phyloP scores from a whole-genome alignment of 1,140 invertebrate species.

The Sitodiplosis mosellana region DNA sequence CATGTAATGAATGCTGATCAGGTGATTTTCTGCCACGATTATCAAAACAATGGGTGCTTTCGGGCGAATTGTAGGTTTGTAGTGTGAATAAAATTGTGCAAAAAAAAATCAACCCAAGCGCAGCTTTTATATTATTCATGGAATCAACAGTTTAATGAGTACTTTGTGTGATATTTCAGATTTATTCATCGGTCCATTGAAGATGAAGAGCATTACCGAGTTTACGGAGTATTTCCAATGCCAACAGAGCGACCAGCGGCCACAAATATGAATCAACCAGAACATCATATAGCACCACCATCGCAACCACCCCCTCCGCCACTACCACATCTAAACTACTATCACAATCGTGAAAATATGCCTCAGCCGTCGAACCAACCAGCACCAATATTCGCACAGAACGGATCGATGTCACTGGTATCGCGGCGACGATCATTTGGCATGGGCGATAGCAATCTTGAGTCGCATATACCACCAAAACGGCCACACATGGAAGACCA shows the following conservation, averaged over 20 bases:
- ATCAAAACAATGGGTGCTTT: slow-evolving; percentile 52
- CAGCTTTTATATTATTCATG: neutral
- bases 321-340: slow-evolving; percentile 3
- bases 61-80: slow-evolving; percentile 33
- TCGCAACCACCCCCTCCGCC: slow-evolving; percentile 20
- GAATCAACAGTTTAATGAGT: neutral
- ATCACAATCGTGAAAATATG: neutral
- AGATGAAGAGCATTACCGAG: slow-evolving; percentile 56
- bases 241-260: slow-evolving; percentile 29
- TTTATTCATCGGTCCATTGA: slow-evolving; percentile 62
- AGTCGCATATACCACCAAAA: neutral
- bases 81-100: neutral
- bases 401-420: neutral
- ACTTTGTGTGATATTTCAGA: slow-evolving; percentile 18
- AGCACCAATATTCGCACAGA: neutral
- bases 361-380: neutral
- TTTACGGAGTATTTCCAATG: slow-evolving; percentile 48
- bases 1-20: neutral
- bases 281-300: slow-evolving; percentile 16
- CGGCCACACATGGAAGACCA: neutral
- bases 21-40: slow-evolving; percentile 57
- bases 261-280: slow-evolving; percentile 14
- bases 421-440: neutral
- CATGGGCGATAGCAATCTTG: neutral
- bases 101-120: too few species aligned